Percentiles rank a stretch among this genome's conserved stretches.
These are phyloP conservation scores for Eupithecia tripunctaria DNA, from an alignment of 2,888 invertebrate genomes.

Conservation along the genomic window DNA sequence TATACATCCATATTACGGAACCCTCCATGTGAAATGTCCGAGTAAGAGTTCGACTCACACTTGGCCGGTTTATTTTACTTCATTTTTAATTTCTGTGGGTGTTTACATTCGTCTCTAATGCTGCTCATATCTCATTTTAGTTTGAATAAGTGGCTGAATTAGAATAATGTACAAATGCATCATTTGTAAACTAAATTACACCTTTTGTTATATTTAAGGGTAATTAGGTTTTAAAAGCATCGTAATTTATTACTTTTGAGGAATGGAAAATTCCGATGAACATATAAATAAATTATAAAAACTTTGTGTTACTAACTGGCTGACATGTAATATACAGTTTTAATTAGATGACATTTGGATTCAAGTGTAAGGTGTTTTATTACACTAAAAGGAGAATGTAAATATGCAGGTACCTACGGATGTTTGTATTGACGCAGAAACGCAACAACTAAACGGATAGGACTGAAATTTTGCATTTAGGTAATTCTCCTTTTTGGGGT, in stretches of 20 bases:
- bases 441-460: too few species aligned
- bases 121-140: conserved; percentile 41
- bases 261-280: conserved; percentile 3
- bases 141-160: conserved; percentile 34
- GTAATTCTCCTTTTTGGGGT: too few species aligned
- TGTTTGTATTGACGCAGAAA: too few species aligned
- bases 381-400: too few species aligned
- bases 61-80: conserved; percentile 46
- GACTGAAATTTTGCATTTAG: too few species aligned
- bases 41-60: neutral
- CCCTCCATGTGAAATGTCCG: neutral
- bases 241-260: conserved; percentile 14
- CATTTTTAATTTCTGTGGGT: conserved; percentile 55
- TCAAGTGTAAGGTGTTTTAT: neutral
- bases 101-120: conserved; percentile 45
- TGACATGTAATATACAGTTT: neutral
- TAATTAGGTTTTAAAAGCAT: conserved; percentile 28
- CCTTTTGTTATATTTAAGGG: conserved; percentile 21
- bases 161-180: conserved; percentile 35
- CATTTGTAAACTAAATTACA: conserved; percentile 30
- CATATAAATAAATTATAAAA: conserved; percentile 1
- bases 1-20: neutral
- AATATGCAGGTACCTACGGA: too few species aligned
- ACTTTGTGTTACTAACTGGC: neutral
- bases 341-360: neutral